phyloP scores from a whole-genome alignment of 2,888 invertebrate species.

The Caenorhabditis virilis region DNA sequence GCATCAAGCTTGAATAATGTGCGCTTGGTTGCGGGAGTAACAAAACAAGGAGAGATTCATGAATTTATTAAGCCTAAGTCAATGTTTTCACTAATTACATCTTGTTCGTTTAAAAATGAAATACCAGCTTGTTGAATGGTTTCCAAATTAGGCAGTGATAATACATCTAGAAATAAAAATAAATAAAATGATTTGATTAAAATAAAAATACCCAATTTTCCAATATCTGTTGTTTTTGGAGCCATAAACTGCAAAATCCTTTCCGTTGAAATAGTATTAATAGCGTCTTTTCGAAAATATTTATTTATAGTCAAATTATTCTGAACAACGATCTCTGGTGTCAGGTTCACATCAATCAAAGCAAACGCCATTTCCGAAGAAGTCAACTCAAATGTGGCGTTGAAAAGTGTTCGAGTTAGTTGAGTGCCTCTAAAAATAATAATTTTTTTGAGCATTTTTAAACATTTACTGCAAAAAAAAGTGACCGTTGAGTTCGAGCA shows the following conservation, averaged over 20 bases:
- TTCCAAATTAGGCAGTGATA: slow-evolving; percentile 12
- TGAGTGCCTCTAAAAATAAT: background rate
- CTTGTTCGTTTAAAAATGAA: slow-evolving; percentile 32
- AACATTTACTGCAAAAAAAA: background rate
- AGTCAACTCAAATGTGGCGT: slow-evolving; percentile 13
- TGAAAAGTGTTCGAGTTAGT: slow-evolving; percentile 3
- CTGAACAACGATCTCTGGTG: slow-evolving; percentile 9
- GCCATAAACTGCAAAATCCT: slow-evolving; percentile 34
- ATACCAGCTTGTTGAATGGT: slow-evolving; percentile 32
- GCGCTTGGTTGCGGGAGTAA: too few species aligned
- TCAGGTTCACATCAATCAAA: slow-evolving; percentile 13
- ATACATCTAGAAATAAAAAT: slow-evolving; percentile 22
- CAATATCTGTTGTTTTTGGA: slow-evolving; percentile 16
- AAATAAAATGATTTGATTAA: background rate
- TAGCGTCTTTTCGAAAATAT: slow-evolving; percentile 14
- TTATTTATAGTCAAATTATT: slow-evolving; percentile 23
- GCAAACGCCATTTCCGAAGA: slow-evolving; percentile 22
- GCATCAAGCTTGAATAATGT: too few species aligned
- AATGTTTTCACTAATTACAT: slow-evolving; percentile 28
- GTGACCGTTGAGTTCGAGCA: slow-evolving; percentile 21
- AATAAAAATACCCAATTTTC: slow-evolving; percentile 20
- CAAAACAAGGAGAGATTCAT: too few species aligned
- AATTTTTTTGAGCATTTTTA: too few species aligned
- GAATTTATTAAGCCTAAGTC: slow-evolving; percentile 14
- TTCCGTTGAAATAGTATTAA: slow-evolving; percentile 17